Evolutionary conservation across 2,797 vertebrate species (phyloP).

Genomic region (Tenualosa thibaudeaui): DNA sequence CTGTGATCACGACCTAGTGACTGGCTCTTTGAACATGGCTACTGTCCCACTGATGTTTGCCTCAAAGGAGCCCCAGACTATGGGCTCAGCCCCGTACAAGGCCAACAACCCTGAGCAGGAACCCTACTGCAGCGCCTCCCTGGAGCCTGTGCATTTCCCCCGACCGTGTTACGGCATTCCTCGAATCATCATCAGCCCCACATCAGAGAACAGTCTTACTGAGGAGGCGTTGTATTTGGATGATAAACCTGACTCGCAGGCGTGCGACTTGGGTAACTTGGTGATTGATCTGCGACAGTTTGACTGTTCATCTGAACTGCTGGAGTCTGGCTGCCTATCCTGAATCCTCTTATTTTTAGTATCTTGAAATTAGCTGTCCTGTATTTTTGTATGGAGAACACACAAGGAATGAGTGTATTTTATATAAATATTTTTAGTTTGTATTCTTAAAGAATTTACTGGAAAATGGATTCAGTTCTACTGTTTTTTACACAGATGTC

Average conservation of each 20-base stretch:
- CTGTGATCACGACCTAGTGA: constrained; percentile 27
- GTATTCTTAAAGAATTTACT: neutral
- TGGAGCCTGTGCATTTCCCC: neutral
- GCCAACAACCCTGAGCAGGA: neutral
- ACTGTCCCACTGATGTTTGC: constrained; percentile 33
- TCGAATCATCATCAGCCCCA: constrained; percentile 66
- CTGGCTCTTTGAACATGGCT: constrained; percentile 55
- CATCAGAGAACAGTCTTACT: constrained; percentile 62
- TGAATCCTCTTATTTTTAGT: neutral
- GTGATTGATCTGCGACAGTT: neutral
- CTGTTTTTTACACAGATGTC: neutral
- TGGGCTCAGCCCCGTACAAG: neutral
- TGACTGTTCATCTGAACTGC: neutral
- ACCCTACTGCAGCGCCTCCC: neutral
- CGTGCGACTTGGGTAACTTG: neutral
- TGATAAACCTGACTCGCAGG: neutral
- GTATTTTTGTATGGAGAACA: constrained; percentile 13
- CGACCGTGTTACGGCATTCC: constrained; percentile 38
- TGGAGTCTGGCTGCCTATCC: constrained; percentile 3
- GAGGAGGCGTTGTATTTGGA: constrained; percentile 41
- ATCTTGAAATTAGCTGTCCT: neutral
- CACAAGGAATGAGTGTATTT: neutral
- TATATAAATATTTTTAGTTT: constrained; percentile 10
- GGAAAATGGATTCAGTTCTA: neutral
- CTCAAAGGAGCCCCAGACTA: neutral